Conservation (phyloP, 2,888 invertebrate species). For the Dynastes hyllus region DNA sequence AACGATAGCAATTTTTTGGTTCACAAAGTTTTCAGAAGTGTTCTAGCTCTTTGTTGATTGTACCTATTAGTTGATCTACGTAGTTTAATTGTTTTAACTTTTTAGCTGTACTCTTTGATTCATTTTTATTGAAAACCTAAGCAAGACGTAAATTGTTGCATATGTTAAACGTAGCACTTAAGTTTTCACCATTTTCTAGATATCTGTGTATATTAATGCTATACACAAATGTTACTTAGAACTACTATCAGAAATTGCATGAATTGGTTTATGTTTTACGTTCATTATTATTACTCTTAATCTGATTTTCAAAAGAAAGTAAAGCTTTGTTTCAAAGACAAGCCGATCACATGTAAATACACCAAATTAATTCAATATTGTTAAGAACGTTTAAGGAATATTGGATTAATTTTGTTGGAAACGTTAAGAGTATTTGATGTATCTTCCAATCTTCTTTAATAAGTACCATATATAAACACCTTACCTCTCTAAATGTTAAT, state of each 20-base stretch:
- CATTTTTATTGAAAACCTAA: too few species aligned
- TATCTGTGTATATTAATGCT: conserved; percentile 21
- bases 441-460: conserved; percentile 12
- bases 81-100: too few species aligned
- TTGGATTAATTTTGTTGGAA: conserved; percentile 8
- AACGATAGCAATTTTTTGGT: too few species aligned
- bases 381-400: neutral
- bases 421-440: neutral
- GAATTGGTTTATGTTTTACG: conserved; percentile 33
- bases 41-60: too few species aligned
- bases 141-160: too few species aligned
- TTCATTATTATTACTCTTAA: conserved; percentile 22
- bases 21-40: too few species aligned
- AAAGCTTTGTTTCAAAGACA: neutral
- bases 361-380: conserved; percentile 2
- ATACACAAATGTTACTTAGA: conserved; percentile 36
- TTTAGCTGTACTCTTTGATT: too few species aligned
- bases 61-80: too few species aligned
- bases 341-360: neutral
- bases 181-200: conserved; percentile 27
- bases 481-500: conserved; percentile 15
- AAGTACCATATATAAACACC: neutral
- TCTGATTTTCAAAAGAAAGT: conserved; percentile 5
- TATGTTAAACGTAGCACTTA: neutral
- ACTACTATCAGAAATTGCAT: conserved; percentile 37